Evolutionary conservation across 2,888 invertebrate genomes (phyloP).

Genomic region (Himalopsyche anomala): DNA sequence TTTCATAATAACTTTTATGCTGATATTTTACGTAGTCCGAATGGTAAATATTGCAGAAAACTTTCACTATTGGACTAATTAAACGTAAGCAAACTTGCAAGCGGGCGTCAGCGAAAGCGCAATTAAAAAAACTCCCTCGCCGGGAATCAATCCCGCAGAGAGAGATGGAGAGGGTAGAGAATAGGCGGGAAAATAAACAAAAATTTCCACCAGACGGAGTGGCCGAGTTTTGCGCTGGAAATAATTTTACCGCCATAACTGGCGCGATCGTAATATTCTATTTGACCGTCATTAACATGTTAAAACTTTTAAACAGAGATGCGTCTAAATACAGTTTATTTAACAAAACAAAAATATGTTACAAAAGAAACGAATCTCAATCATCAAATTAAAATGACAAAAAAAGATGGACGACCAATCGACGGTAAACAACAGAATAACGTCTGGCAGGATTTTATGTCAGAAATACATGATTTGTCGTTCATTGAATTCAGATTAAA

Average conservation of each 20-base stretch:
- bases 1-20: not conserved
- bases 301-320: too few species aligned
- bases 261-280: conserved; percentile 19
- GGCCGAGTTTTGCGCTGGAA: not conserved
- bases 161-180: not conserved
- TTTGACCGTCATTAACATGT: conserved; percentile 2
- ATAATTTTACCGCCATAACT: conserved; percentile 8
- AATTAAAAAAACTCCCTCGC: conserved; percentile 42
- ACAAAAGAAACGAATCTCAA: too few species aligned
- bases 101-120: conserved; percentile 48
- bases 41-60: conserved; percentile 1
- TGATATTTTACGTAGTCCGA: not conserved
- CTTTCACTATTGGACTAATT: conserved; percentile 22
- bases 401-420: too few species aligned
- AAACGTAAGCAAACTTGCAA: conserved; percentile 17
- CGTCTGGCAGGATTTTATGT: too few species aligned
- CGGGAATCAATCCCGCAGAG: conserved; percentile 23
- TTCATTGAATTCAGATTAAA: too few species aligned
- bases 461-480: too few species aligned
- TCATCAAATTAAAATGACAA: too few species aligned
- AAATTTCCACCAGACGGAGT: conserved; percentile 3
- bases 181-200: conserved; percentile 18
- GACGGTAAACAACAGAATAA: too few species aligned
- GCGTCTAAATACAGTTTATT: too few species aligned
- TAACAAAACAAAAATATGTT: too few species aligned